These are phyloP conservation scores for Tricholauxania praeusta DNA, from an alignment of 2,888 invertebrate genomes.

Conservation along the genomic window DNA sequence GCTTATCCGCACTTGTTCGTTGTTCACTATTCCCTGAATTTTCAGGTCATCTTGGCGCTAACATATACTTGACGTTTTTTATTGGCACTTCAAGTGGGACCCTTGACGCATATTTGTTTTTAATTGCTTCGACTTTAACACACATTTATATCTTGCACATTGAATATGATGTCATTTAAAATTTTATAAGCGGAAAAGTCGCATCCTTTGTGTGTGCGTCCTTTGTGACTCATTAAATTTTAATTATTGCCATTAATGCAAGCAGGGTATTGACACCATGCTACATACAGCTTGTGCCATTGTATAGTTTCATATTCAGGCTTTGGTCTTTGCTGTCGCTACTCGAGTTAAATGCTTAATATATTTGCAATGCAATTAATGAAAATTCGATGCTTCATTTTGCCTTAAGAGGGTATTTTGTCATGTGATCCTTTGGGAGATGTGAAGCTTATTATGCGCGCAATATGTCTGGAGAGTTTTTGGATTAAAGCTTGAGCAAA, in stretches of 20 bases:
- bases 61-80: too few relatives aligned
- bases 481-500: too few relatives aligned
- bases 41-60: too few relatives aligned
- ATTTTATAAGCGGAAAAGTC: not conserved
- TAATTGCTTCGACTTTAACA: constrained; percentile 3
- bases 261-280: constrained; percentile 1
- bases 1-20: too few relatives aligned
- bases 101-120: constrained; percentile 1
- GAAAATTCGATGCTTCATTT: not conserved
- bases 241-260: constrained; percentile 27
- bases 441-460: not conserved
- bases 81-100: too few relatives aligned
- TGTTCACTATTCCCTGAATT: too few relatives aligned
- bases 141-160: not conserved
- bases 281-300: not conserved
- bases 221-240: constrained; percentile 23
- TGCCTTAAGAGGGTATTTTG: not conserved
- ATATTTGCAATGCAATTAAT: constrained; percentile 14
- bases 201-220: not conserved
- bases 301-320: not conserved
- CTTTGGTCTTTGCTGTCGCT: not conserved
- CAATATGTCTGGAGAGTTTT: too few relatives aligned
- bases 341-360: not conserved
- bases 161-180: not conserved
- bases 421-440: not conserved